Evolutionary conservation across 2,888 invertebrate species (phyloP).

Genomic region (Oxyscelio sp.): DNA sequence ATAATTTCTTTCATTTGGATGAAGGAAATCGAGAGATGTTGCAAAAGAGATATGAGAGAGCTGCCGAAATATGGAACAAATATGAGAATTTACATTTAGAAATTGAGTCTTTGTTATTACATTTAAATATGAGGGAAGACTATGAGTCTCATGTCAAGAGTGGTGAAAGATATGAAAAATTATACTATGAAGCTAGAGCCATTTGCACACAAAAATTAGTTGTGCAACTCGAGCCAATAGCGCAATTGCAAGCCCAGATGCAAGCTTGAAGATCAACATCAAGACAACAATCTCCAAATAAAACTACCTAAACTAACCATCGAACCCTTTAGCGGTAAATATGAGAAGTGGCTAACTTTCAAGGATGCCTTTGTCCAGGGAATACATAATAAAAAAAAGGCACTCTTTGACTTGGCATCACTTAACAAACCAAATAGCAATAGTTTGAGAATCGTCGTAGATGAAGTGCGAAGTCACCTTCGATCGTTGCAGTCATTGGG

Average conservation of each 20-base stretch:
- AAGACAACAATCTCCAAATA: constrained; percentile 1
- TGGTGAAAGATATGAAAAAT: neutral
- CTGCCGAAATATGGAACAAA: neutral
- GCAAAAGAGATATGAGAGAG: neutral
- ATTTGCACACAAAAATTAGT: neutral
- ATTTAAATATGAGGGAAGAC: neutral
- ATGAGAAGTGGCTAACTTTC: constrained; percentile 43
- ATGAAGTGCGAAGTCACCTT: constrained; percentile 20
- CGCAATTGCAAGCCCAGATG: constrained; percentile 2
- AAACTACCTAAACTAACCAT: no score
- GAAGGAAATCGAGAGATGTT: neutral
- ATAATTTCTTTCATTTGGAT: neutral
- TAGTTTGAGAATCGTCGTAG: constrained; percentile 30
- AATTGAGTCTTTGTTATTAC: neutral
- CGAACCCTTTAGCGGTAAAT: constrained; percentile 41
- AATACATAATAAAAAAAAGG: constrained; percentile 35
- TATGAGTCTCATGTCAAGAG: neutral
- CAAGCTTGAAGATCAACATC: neutral
- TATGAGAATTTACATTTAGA: no score
- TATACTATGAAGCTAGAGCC: constrained; percentile 11
- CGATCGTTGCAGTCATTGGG: constrained; percentile 26
- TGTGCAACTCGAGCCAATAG: neutral
- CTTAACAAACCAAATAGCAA: constrained; percentile 19
- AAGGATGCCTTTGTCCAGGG: no score
- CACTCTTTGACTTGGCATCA: constrained; percentile 24